phyloP scores from a whole-genome alignment of 2,888 invertebrate species.

The Aphrophora alni region DNA sequence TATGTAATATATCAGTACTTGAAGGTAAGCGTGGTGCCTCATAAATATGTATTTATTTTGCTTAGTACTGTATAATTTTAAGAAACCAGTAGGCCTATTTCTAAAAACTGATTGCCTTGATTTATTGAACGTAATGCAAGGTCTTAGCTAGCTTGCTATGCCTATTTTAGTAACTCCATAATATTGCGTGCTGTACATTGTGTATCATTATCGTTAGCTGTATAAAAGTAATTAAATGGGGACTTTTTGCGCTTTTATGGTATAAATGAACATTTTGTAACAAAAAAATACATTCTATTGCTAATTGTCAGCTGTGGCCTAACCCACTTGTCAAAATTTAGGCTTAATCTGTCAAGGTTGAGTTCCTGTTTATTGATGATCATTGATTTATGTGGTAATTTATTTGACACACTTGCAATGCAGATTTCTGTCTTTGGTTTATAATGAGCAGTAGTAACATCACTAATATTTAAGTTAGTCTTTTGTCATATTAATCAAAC shows the following conservation, averaged over 20 bases:
- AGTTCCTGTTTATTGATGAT: background rate
- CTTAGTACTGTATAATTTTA: background rate
- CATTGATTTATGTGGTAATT: background rate
- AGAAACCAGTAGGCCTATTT: background rate
- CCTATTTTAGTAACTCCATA: conserved; percentile 9
- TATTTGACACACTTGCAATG: no score
- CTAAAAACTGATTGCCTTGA: conserved; percentile 4
- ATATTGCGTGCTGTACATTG: background rate
- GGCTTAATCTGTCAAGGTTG: conserved; percentile 9
- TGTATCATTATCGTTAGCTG: background rate
- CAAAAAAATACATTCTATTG: background rate
- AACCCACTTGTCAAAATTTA: conserved; percentile 6
- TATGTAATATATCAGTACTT: conserved; percentile 2
- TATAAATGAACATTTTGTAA: background rate
- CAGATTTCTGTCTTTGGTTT: background rate
- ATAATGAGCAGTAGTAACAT: background rate
- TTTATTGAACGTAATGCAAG: conserved; percentile 9
- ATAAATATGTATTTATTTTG: background rate
- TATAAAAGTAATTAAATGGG: background rate
- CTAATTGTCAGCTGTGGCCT: background rate
- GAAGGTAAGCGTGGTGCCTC: background rate
- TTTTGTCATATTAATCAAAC: no score
- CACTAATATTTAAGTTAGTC: no score
- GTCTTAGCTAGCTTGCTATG: conserved; percentile 1
- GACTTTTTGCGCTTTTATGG: background rate